Evolutionary conservation across 2,113 vertebrate species (phyloP), one percentile per base, ranked within the genome.

Genomic region (Crotalus helleri): DNA sequence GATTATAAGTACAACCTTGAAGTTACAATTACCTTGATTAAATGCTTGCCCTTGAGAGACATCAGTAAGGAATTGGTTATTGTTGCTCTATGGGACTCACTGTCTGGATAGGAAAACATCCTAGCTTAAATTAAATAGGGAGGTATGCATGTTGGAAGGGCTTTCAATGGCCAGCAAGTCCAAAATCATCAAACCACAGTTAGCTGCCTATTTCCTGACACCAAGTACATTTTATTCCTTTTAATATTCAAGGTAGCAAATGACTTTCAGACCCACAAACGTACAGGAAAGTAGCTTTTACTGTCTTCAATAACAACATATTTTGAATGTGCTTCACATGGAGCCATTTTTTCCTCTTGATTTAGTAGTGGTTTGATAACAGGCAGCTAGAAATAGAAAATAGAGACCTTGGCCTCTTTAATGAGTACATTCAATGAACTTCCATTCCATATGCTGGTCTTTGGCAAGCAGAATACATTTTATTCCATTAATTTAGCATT

Each of bases 201-300:
- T 91, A 24, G 0, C 29, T 90, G 89, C 26, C 92, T 92, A 85
- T 95, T 97, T 96, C 55, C 39, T 96, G 95, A 96, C 95, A 96
- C 87, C 86, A 69, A 92, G 69, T 94, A 88, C 51, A 90, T 94
- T 95, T 94, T 95, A 96, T 96, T 96, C 96, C 91, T 95, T 90
- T 94, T 96, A 96, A 95, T 95, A 92, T 90, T 90, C 91, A 85
- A 85, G 90, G 88, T 93, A 97, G 81, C 88, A 95, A 64, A 46
- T 95, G 95, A 90, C 93, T 88, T 92, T 88, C 90, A 92, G 46
- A 88, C 23, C 90, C 92, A 92, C 90, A 94, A 51, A 91, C 92
- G 33, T 11, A n/a, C 39, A 69, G 15, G 0, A 0, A 21, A 4
- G 87, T 89, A 90, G 92, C 88, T 95, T 95, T 96, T 93, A 94